Base-by-base conservation (phyloP, 2,888 invertebrate species). In the Xanthostigma xanthostigma region DNA sequence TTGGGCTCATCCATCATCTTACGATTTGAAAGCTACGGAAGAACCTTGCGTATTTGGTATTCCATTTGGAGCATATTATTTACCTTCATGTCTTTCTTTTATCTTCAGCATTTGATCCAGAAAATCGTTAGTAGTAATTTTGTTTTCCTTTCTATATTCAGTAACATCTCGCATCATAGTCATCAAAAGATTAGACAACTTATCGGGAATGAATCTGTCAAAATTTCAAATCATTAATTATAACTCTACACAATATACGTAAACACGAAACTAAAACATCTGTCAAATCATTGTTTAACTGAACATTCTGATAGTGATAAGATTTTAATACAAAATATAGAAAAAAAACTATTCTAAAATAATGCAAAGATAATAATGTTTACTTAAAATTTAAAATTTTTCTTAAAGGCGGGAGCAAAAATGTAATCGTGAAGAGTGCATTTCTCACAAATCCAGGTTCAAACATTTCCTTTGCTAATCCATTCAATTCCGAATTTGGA, bases 101-200 rank as follows among this genome's bases (percentile, higher is more conserved):
- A 69, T 47, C 9, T 65, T 61, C 42, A 61, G 56, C 36, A 71
- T 57, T 12, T 65, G 54, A 53, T 70, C 65, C 1, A 71, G 54
- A 45, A 69, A 70, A 51, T 71, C 71, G 35, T 65, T 62, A 36
- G 66, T 58, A 11, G 58, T 56, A 6, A 68, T 53, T n/a, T 63
- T 63, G 42, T 64, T 65, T 41, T 65, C 55, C 43, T 62, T 60
- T 11, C 71, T 58, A 40, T 64, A 60, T 8, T 61, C 57, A 17
- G 70, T 61, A 2, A 66, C 65, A 1, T 62, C 54, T 8, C 49
- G 55, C 9, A 68, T 58, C 0, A 64, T 56, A 4, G 57, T 54
- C 1, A 53, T 55, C 41, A 70, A 64, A 51, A 66, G 69, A 2
- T 59, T 49, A 27, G 27, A 27, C 6, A 27, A 6, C 27, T 27